Percentiles rank a stretch among this genome's conserved stretches.
Evolutionary conservation across 2,113 vertebrate species (phyloP).

Genomic region (Tupaia tana): DNA sequence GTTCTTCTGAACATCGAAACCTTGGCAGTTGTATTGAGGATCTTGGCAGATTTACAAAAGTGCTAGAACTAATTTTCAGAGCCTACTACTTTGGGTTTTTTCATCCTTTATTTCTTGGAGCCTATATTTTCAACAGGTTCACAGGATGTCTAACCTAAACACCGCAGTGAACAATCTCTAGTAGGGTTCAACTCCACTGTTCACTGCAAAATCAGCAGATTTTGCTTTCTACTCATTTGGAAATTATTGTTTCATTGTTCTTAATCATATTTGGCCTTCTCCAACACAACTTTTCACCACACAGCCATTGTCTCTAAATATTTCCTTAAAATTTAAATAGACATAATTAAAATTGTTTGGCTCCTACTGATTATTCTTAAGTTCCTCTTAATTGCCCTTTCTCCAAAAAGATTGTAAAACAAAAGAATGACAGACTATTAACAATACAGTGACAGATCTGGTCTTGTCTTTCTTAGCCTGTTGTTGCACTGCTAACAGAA

Average conservation of each 20-base stretch:
- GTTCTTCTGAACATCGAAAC: conserved; percentile 84
- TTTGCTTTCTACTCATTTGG: conserved; percentile 25
- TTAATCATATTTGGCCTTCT: neutral
- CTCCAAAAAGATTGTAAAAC: neutral
- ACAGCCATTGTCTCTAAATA: neutral
- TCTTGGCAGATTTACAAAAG: conserved; percentile 86
- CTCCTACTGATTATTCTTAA: neutral
- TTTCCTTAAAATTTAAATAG: neutral
- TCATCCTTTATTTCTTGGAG: conserved; percentile 55
- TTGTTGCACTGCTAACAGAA: too few species aligned
- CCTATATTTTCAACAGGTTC: conserved; percentile 82
- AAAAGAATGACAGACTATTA: neutral
- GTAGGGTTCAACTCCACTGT: conserved; percentile 19
- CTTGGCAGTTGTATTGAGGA: conserved; percentile 83
- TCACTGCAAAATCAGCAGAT: conserved; percentile 39
- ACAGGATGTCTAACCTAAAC: conserved; percentile 67
- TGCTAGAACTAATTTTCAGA: conserved; percentile 81
- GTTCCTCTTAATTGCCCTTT: neutral
- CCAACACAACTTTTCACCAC: neutral
- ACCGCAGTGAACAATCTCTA: conserved; percentile 57
- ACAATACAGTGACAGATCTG: neutral
- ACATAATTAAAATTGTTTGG: neutral
- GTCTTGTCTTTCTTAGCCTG: too few species aligned
- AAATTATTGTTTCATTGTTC: conserved; percentile 22
- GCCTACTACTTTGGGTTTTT: neutral